Percentiles rank a stretch among this genome's conserved stretches.
phyloP scores from a whole-genome alignment of 2,797 vertebrate genomes.

The Parauchenoglanis ngamensis region DNA sequence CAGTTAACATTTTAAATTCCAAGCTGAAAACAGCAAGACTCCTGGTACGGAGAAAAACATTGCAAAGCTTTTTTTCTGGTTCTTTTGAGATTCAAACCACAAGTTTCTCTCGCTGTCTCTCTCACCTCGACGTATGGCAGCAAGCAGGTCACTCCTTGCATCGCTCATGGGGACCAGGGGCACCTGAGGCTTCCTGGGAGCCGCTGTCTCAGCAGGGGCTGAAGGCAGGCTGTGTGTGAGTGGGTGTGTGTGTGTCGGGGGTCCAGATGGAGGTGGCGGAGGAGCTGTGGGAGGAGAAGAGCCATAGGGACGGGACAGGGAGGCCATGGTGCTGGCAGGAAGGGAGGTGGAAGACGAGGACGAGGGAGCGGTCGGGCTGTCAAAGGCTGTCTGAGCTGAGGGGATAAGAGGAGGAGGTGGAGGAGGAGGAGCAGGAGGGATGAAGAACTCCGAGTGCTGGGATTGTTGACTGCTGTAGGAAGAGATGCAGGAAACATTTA shows the following conservation, averaged over 20 bases:
- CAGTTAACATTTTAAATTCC: background rate
- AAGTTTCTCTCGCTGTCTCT: background rate
- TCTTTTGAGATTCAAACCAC: background rate
- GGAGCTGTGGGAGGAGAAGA: slow-evolving; percentile 75
- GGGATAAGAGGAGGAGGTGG: slow-evolving; percentile 84
- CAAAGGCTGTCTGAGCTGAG: slow-evolving; percentile 85
- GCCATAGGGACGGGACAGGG: slow-evolving; percentile 72
- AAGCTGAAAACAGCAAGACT: background rate
- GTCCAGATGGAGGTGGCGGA: slow-evolving; percentile 80
- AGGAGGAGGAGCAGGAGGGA: slow-evolving; percentile 83
- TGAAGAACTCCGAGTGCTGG: slow-evolving; percentile 84
- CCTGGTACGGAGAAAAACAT: background rate
- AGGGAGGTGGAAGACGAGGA: slow-evolving; percentile 62
- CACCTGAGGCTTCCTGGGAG: slow-evolving; percentile 77
- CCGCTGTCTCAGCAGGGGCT: slow-evolving; percentile 61
- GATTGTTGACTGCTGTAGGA: slow-evolving; percentile 75
- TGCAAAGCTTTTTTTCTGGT: background rate
- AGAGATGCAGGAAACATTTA: background rate
- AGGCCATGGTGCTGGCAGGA: slow-evolving; percentile 65
- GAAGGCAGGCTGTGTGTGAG: slow-evolving; percentile 66
- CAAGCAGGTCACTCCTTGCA: slow-evolving; percentile 87
- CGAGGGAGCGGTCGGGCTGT: slow-evolving; percentile 73
- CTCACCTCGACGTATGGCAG: slow-evolving; percentile 87
- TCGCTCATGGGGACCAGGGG: slow-evolving; percentile 90
- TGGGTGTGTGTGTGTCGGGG: slow-evolving; percentile 63